These are phyloP conservation scores for Callinectes sapidus DNA, from an alignment of 2,888 invertebrate species.

Conservation along the genomic window DNA sequence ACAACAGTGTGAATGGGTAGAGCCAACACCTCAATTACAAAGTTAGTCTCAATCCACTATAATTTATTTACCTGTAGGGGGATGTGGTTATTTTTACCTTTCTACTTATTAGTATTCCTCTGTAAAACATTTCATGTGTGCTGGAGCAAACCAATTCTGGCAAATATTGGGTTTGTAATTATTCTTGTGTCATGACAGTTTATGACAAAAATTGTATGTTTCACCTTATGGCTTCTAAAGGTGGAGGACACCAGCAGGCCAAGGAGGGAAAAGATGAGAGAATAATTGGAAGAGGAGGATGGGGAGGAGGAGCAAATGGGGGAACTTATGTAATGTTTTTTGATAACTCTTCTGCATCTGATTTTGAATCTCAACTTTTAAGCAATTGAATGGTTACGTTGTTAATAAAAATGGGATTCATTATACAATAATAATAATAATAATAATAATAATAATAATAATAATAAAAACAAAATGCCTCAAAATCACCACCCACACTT, in stretches of 20 bases:
- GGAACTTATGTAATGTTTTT: background rate
- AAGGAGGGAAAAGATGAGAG: background rate
- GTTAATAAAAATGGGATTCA: background rate
- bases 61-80: too few relatives aligned
- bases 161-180: background rate
- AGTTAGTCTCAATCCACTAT: too few relatives aligned
- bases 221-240: background rate
- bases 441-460: background rate
- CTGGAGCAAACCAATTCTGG: background rate
- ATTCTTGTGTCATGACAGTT: background rate
- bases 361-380: background rate
- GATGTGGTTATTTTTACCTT: too few relatives aligned
- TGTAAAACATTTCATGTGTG: background rate
- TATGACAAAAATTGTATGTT: background rate
- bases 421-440: background rate
- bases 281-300: background rate
- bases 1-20: too few relatives aligned
- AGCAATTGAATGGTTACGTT: background rate
- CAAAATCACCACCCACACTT: background rate
- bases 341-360: background rate
- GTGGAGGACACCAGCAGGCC: background rate
- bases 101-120: too few relatives aligned
- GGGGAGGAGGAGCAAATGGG: background rate
- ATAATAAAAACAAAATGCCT: background rate
- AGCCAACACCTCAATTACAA: too few relatives aligned